Base-by-base conservation (phyloP, 2,797 vertebrate species). In the Gymnoscopelus microlampas region DNA sequence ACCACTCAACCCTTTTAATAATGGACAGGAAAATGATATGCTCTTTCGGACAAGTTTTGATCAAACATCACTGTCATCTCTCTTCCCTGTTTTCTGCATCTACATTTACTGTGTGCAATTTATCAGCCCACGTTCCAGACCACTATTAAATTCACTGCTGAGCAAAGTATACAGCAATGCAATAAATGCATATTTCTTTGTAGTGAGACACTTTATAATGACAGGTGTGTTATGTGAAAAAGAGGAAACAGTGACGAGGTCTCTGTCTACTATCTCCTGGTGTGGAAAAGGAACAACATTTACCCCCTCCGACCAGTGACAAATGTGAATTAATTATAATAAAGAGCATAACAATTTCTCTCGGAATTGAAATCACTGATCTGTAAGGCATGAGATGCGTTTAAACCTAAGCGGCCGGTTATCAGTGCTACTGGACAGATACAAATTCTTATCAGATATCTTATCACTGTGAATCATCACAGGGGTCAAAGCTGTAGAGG, bases 201-300 rank as follows among this genome's bases (percentile, higher is more conserved):
- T 35, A 3, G 8, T 35, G 32, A 35, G 61, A 56, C 8, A 11
- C 0, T 0, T 64, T 1, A 63, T 19, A 59, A 12, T 68, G 8
- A 73, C 55, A 74, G 4, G 0, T 7, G 0, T 58, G 3, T 4
- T 56, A 5, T 26, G 63, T 3, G 39, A 77, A 86, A 88, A 91
- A 86, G 84, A 84, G 88, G 84, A 89, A 91, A 78, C 61, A 15
- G 23, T 35, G 39, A 44, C 8, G 9, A 44, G 39, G 39, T 9
- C 39, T 44, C 26, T 3, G 26, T 29, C 26, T 29, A n/a, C 64
- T 35, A 29, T 60, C 53, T 63, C 49, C 9, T 55, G 50, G 49
- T 69, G 8, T 3, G 63, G 68, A 47, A 7, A 77, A 73, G 63
- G 26, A 86, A 64, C 15, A 53, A 3, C 56, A 58, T 74, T 80